phyloP scores from a whole-genome alignment of 1,140 invertebrate species.

The Papilio polyxenes region DNA sequence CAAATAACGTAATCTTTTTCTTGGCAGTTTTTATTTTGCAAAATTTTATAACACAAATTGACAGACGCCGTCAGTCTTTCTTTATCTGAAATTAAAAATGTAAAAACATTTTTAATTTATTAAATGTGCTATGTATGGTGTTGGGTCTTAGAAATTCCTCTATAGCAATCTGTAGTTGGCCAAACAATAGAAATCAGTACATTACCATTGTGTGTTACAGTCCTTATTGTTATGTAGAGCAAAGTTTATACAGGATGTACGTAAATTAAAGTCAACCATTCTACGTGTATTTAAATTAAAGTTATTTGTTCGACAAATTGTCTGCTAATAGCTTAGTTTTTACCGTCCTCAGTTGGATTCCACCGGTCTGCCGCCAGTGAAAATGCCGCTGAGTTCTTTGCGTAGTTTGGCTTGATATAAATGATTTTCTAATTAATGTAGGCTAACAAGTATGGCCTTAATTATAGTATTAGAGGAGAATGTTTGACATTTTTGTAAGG shows the following conservation, averaged over 20 bases:
- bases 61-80: not conserved
- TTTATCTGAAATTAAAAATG: not conserved
- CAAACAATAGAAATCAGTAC: too few species aligned
- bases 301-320: constrained; percentile 29
- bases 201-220: too few species aligned
- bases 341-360: not conserved
- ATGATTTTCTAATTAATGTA: constrained; percentile 30
- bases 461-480: constrained; percentile 17
- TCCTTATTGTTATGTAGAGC: too few species aligned
- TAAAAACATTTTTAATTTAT: too few species aligned
- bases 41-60: not conserved
- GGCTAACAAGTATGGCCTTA: constrained; percentile 13
- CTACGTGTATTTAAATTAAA: not conserved
- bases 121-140: not conserved
- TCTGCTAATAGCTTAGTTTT: constrained; percentile 15
- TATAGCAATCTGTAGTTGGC: too few species aligned
- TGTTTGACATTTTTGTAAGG: not conserved
- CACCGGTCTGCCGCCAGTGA: not conserved
- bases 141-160: not conserved
- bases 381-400: constrained; percentile 19
- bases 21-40: constrained; percentile 34
- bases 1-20: constrained; percentile 70
- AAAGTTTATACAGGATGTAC: not conserved
- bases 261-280: not conserved
- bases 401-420: constrained; percentile 20